Base-by-base conservation (phyloP, 2,888 invertebrate species). In the Lacanobia oleracea region DNA sequence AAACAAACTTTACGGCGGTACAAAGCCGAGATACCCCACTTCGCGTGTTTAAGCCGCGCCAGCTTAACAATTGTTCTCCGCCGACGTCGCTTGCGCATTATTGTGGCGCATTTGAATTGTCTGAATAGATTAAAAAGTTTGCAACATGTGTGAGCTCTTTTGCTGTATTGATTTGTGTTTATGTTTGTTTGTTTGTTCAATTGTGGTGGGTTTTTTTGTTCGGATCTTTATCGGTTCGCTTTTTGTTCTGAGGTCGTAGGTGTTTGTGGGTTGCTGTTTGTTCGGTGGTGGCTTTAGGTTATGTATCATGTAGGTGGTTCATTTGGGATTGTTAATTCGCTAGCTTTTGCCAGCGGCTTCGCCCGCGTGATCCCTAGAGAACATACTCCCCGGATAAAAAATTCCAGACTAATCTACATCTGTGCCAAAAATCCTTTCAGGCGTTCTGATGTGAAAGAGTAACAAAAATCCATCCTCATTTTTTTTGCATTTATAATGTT, bases 1-100 rank as follows among this genome's bases (percentile, higher is more conserved):
- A 72, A 77, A 77, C 79, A 79, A 84, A 84, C 63, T 86, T 83
- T 71, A 45, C 54, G 23, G 43, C 23, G n/a, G 2, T 54, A 85
- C 83, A 82, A 85, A 69, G 65, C 65, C 59, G 83, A 89, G 94
- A 93, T 94, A 94, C 84, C 91, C 92, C 93, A 93, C 92, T 93
- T 92, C 86, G 83, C 81, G 82, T 88, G 90, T 90, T 93, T 90
- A 90, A 91, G 88, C 88, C 81, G 73, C 71, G 87, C 84, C 84
- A 87, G 91, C 88, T 91, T 90, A 89, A 87, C 91, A 85, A 93
- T 93, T 93, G 93, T 93, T 80, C 81, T 56, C 86, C 79, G 83
- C 87, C 88, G 84, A 82, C 87, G 82, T 83, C 86, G 83, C 85
- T 78, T 87, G 88, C 86, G 82, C 90, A 91, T 92, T 88, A 92